phyloP scores from a whole-genome alignment of 2,797 vertebrate genomes.

The Podarcis lilfordi region DNA sequence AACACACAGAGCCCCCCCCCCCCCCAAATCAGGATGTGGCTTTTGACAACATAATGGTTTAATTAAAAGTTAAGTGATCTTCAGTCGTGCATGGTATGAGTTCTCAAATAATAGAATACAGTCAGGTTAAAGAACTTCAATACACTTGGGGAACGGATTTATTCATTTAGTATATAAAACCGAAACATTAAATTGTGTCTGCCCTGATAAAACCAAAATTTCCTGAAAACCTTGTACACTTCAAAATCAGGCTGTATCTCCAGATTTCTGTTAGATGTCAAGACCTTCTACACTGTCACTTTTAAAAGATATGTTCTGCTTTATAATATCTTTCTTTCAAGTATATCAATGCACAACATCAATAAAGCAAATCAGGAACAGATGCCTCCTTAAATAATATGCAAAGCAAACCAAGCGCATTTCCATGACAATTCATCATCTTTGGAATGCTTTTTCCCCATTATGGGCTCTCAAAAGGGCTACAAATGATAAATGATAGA shows the following conservation, averaged over 20 bases:
- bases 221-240: neutral
- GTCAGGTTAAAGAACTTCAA: neutral
- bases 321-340: conserved; percentile 37
- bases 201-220: neutral
- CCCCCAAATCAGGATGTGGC: neutral
- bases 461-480: conserved; percentile 11
- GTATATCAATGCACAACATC: conserved; percentile 38
- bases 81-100: neutral
- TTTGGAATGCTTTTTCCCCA: conserved; percentile 7
- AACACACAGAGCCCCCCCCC: no score
- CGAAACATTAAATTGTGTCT: neutral
- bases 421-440: conserved; percentile 18
- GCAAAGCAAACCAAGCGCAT: conserved; percentile 34
- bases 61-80: neutral
- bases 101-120: neutral
- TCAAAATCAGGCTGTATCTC: neutral
- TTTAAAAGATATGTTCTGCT: conserved; percentile 14
- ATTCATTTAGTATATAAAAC: neutral
- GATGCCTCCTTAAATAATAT: conserved; percentile 34
- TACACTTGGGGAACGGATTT: neutral
- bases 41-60: neutral
- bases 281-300: neutral
- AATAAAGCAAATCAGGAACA: conserved; percentile 40
- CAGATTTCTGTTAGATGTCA: neutral
- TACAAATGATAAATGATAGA: neutral